Evolutionary conservation across 2,888 invertebrate species (phyloP).

Genomic region (Alloplasta piceator): DNA sequence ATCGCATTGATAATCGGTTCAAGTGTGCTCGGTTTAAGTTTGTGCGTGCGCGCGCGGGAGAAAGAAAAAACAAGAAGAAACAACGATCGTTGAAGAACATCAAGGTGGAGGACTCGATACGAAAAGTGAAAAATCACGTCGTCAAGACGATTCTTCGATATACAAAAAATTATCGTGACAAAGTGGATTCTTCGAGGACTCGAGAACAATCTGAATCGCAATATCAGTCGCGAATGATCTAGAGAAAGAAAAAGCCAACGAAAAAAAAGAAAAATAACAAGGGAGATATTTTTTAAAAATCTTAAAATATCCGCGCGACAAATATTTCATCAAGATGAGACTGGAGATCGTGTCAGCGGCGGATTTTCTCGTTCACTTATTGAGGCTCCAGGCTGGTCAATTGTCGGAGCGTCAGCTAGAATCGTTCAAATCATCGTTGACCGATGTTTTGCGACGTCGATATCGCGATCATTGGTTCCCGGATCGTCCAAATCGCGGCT

Average conservation of each 20-base stretch:
- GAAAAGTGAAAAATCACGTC: background rate
- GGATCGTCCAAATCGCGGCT: constrained; percentile 88
- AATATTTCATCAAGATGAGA: constrained; percentile 80
- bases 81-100: no score
- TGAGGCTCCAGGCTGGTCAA: constrained; percentile 82
- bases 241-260: background rate
- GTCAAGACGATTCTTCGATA: background rate
- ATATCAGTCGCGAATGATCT: background rate
- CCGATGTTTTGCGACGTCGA: constrained; percentile 83
- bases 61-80: no score
- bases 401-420: constrained; percentile 83
- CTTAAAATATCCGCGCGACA: background rate
- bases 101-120: no score
- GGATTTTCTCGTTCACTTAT: constrained; percentile 84
- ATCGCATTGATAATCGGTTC: no score
- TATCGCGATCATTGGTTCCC: constrained; percentile 90
- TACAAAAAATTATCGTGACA: background rate
- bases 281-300: background rate
- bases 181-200: background rate
- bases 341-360: constrained; percentile 84
- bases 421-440: constrained; percentile 83
- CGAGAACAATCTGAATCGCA: background rate
- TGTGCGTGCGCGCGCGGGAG: no score
- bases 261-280: background rate
- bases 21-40: no score